phyloP scores from a whole-genome alignment of 2,797 vertebrate genomes.

The Clarias pachynema region DNA sequence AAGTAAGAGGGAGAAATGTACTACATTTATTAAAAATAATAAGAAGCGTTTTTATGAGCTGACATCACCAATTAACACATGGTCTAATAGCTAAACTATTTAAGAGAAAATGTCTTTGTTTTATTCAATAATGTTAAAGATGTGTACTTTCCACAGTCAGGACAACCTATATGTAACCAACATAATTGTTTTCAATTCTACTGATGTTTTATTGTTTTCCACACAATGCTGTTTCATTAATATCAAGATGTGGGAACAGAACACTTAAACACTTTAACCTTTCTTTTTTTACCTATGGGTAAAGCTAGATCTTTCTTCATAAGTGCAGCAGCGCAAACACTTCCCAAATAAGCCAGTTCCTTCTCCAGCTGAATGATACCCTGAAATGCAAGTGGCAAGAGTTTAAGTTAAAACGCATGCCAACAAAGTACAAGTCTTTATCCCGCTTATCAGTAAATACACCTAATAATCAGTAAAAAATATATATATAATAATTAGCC shows the following conservation, averaged over 20 bases:
- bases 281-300: conserved; percentile 83
- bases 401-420: background rate
- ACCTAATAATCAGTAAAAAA: background rate
- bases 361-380: conserved; percentile 97
- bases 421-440: background rate
- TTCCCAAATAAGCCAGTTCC: conserved; percentile 94
- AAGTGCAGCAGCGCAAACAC: conserved; percentile 94
- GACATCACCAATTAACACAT: background rate
- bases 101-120: background rate
- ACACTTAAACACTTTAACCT: background rate
- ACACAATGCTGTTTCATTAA: background rate
- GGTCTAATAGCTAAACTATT: background rate
- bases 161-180: background rate
- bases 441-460: background rate
- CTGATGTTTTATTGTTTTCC: background rate
- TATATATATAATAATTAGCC: background rate
- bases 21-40: conserved; percentile 35
- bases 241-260: background rate
- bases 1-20: conserved; percentile 9
- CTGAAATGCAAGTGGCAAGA: conserved; percentile 70
- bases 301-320: conserved; percentile 99
- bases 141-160: background rate
- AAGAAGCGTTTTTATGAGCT: background rate
- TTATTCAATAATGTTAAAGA: too few species aligned
- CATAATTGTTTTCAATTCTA: background rate